These are phyloP conservation scores for Rhynchopsitta pachyrhyncha DNA, from an alignment of 2,113 vertebrate species.

Conservation along the genomic window DNA sequence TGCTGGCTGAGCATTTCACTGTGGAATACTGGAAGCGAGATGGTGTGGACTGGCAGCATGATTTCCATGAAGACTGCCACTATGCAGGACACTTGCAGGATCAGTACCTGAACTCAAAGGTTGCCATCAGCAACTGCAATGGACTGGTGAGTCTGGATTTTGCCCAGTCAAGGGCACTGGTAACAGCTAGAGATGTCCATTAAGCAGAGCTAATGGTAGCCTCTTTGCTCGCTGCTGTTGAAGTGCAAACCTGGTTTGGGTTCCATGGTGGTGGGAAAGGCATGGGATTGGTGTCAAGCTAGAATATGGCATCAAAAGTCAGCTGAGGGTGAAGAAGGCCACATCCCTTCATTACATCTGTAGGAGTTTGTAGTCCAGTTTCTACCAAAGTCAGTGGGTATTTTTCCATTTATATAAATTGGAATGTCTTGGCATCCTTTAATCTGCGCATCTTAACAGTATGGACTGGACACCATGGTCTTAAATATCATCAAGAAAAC, in stretches of 20 bases:
- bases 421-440: not conserved
- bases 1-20: conserved; percentile 89
- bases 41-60: conserved; percentile 89
- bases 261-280: not conserved
- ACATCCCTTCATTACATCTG: not conserved
- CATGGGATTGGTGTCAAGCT: not conserved
- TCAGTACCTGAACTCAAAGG: conserved; percentile 85
- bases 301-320: not conserved
- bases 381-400: not conserved
- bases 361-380: not conserved
- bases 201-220: not conserved
- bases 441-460: not conserved
- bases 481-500: not conserved
- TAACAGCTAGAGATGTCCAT: not conserved
- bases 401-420: not conserved
- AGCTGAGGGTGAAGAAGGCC: not conserved
- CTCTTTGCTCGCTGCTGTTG: not conserved
- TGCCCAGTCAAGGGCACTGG: not conserved
- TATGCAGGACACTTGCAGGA: conserved; percentile 92
- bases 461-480: not conserved
- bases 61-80: conserved; percentile 89
- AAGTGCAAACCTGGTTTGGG: not conserved
- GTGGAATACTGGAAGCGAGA: conserved; percentile 96
- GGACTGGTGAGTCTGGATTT: conserved; percentile 86
- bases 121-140: conserved; percentile 98